Evolutionary conservation across 30 jellyfish, hydroid and myxozoan genomes (phyloP).

Genomic region (Clytia hemisphaerica): DNA sequence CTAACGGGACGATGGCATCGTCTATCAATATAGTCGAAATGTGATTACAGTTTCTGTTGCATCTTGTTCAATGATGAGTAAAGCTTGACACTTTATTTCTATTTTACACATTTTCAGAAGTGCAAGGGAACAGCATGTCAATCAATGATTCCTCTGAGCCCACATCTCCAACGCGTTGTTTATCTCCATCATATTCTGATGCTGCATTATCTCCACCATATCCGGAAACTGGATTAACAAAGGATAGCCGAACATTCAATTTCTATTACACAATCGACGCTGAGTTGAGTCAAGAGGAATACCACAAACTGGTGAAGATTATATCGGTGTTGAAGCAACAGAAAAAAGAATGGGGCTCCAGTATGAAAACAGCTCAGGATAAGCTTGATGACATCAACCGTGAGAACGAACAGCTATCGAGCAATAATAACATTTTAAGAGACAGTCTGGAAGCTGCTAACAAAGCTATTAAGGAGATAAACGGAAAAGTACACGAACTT

Average conservation of each 20-base stretch:
- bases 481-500: slow-evolving; percentile 86
- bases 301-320: slow-evolving; percentile 60
- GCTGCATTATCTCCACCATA: too few species aligned
- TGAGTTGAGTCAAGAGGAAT: slow-evolving; percentile 61
- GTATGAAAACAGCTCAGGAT: slow-evolving; percentile 36
- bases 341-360: slow-evolving; percentile 74
- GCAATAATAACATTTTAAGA: slow-evolving; percentile 67
- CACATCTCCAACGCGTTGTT: too few species aligned
- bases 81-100: too few species aligned
- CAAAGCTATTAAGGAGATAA: slow-evolving; percentile 88
- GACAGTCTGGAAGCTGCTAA: slow-evolving; percentile 95
- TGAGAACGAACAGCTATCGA: slow-evolving; percentile 64
- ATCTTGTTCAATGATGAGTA: too few species aligned
- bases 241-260: slow-evolving; percentile 41
- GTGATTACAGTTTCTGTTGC: too few species aligned
- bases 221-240: too few species aligned
- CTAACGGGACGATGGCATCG: too few species aligned
- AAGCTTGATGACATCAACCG: slow-evolving; percentile 48
- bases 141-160: too few species aligned
- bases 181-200: too few species aligned
- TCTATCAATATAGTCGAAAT: too few species aligned
- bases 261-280: slow-evolving; percentile 61
- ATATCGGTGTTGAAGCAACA: slow-evolving; percentile 75
- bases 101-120: too few species aligned
- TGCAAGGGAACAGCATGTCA: too few species aligned